A percentile compares a stretch with the other conserved stretches of the same genome.
These are phyloP conservation scores for Scrobipalpa costella DNA, from an alignment of 2,888 invertebrate genomes.

Conservation along the genomic window DNA sequence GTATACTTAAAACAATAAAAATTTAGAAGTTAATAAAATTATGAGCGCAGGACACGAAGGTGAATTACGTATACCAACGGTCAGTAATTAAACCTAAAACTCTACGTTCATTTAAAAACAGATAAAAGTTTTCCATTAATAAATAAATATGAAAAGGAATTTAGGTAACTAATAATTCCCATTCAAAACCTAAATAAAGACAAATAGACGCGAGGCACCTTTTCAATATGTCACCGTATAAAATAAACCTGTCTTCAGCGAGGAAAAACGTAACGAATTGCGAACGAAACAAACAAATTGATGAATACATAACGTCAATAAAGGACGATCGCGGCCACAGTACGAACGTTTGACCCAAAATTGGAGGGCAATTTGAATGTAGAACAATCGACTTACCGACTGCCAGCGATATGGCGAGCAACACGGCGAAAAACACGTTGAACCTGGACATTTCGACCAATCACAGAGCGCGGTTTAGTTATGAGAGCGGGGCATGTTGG, in stretches of 20 bases:
- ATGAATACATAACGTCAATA: not conserved
- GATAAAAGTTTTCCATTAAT: too few relatives aligned
- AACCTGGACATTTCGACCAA: constrained; percentile 59
- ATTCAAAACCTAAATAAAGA: not conserved
- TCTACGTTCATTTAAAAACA: too few relatives aligned
- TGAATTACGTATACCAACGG: too few relatives aligned
- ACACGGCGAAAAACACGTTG: constrained; percentile 53
- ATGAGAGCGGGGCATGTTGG: constrained; percentile 39
- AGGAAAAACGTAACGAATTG: not conserved
- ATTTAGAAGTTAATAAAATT: too few relatives aligned
- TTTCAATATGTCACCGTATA: not conserved
- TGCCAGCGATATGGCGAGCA: constrained; percentile 57
- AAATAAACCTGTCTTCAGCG: constrained; percentile 1
- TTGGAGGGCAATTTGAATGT: not conserved
- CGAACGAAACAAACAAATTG: constrained; percentile 16
- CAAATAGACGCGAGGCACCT: not conserved
- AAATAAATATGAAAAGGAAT: too few relatives aligned
- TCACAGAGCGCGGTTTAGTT: constrained; percentile 45
- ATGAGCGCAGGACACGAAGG: too few relatives aligned
- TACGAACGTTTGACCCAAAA: not conserved
- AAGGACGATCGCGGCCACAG: not conserved
- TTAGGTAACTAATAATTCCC: too few relatives aligned
- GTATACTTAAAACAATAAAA: too few relatives aligned
- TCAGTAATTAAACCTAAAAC: too few relatives aligned
- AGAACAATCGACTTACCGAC: constrained; percentile 54